These are phyloP conservation scores for Babyrousa celebensis DNA, from an alignment of 2,797 vertebrate species.

Conservation along the genomic window DNA sequence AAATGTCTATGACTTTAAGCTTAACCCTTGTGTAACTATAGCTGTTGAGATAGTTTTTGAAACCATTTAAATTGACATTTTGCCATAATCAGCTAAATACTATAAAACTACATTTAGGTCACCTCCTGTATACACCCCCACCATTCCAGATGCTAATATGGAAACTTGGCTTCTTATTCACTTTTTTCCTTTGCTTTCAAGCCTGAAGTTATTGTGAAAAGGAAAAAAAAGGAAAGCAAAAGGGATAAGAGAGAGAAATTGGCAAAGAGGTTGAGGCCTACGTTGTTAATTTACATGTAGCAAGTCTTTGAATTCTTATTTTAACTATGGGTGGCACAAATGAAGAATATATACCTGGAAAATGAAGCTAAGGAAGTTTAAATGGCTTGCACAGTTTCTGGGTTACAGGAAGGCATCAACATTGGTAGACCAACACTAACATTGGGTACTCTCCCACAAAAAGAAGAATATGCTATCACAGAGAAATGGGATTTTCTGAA, in stretches of 20 bases:
- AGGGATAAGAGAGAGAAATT: neutral
- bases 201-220: neutral
- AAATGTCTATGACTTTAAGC: slow-evolving; percentile 20
- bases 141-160: slow-evolving; percentile 45
- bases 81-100: slow-evolving; percentile 68
- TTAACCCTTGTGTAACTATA: slow-evolving; percentile 75
- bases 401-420: neutral
- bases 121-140: neutral
- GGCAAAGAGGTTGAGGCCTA: neutral
- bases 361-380: neutral
- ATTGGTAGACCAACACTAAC: neutral
- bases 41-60: slow-evolving; percentile 78
- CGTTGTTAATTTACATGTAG: neutral
- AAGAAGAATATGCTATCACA: neutral
- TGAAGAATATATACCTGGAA: neutral
- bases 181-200: slow-evolving; percentile 32
- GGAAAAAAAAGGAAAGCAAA: neutral
- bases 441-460: neutral
- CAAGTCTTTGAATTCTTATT: neutral
- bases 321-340: neutral
- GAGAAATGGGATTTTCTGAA: neutral
- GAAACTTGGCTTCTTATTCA: slow-evolving; percentile 68
- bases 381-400: neutral
- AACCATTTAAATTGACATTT: slow-evolving; percentile 82
- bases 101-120: slow-evolving; percentile 68